Percentiles rank a stretch among this genome's conserved stretches.
Conservation (phyloP, 2,113 vertebrate genomes). For the Heptranchias perlo region DNA sequence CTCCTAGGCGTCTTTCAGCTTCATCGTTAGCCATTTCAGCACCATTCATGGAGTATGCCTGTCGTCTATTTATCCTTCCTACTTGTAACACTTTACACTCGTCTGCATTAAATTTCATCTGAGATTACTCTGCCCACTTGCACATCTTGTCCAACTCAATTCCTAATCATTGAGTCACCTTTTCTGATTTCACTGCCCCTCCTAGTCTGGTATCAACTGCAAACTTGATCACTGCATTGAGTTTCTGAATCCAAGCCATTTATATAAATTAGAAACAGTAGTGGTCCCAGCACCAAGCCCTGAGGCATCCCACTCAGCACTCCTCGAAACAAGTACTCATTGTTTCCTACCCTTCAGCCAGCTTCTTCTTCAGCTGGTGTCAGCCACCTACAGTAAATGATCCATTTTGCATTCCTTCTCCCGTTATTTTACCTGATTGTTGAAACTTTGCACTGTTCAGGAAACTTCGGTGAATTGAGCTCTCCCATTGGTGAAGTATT, state of each 20-base stretch:
- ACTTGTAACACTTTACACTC: neutral
- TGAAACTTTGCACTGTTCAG: too few relatives aligned
- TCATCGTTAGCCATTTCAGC: neutral
- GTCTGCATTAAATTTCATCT: neutral
- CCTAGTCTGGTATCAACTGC: neutral
- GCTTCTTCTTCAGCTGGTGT: neutral
- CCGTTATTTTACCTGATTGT: too few relatives aligned
- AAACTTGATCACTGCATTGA: neutral
- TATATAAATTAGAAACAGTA: constrained; percentile 7
- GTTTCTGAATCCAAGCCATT: neutral
- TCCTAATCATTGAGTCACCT: neutral
- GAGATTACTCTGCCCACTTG: too few relatives aligned
- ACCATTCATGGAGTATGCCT: neutral
- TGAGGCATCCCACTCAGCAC: neutral
- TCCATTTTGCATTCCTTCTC: too few relatives aligned
- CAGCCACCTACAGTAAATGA: neutral
- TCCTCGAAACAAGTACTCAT: neutral
- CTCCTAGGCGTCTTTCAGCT: neutral
- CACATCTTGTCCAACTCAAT: neutral
- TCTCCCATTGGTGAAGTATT: too few relatives aligned
- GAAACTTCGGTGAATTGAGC: too few relatives aligned
- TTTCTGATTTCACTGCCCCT: neutral
- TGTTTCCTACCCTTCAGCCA: neutral
- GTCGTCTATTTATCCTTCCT: neutral
- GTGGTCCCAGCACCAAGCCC: neutral